phyloP scores from a whole-genome alignment of 2,888 invertebrate species.

The Polydrusus cervinus region DNA sequence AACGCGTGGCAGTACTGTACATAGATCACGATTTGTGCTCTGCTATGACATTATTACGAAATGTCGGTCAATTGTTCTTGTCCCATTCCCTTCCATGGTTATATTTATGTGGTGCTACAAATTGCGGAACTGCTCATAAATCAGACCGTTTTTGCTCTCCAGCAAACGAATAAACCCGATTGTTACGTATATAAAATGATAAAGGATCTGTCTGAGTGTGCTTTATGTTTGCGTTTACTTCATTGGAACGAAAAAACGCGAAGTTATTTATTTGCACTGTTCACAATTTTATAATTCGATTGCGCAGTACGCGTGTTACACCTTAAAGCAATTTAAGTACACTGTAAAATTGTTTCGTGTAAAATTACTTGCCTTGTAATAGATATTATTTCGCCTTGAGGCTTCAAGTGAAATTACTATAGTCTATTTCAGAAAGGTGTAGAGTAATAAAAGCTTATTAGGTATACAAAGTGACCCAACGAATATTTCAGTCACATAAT shows the following conservation, averaged over 20 bases:
- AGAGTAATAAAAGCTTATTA: too few species aligned
- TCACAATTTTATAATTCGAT: too few species aligned
- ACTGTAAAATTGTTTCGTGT: too few species aligned
- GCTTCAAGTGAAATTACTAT: too few species aligned
- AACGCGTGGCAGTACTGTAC: neutral
- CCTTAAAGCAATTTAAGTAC: too few species aligned
- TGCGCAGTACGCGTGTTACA: too few species aligned
- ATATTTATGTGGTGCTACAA: conserved; percentile 1
- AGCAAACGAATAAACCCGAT: neutral
- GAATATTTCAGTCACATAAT: too few species aligned
- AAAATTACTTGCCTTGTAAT: too few species aligned
- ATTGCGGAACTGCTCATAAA: conserved; percentile 8
- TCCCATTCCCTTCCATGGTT: neutral
- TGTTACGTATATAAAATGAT: neutral
- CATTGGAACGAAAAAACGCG: neutral
- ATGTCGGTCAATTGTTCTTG: neutral
- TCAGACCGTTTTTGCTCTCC: neutral
- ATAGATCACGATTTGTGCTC: conserved; percentile 4
- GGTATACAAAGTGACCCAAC: too few species aligned
- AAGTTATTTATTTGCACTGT: neutral
- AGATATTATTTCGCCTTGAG: too few species aligned
- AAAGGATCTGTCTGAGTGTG: conserved; percentile 3
- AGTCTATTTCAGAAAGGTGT: too few species aligned
- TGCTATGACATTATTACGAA: neutral
- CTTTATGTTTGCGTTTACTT: conserved; percentile 1